These are phyloP conservation scores for Hemithea aestivaria DNA, from an alignment of 2,888 invertebrate species.

Conservation along the genomic window DNA sequence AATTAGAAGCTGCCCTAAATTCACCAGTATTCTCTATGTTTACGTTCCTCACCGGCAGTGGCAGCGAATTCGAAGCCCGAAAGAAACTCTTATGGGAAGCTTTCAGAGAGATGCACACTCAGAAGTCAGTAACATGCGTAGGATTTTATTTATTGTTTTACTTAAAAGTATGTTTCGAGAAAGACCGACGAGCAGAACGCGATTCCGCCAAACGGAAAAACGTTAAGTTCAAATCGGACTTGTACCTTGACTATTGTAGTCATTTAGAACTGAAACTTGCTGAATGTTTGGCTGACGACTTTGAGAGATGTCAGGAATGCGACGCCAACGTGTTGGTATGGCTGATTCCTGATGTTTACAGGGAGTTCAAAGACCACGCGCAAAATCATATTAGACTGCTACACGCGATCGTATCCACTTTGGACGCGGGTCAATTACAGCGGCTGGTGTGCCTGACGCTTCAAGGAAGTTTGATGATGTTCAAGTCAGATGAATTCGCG, in stretches of 20 bases:
- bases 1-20: constrained; percentile 84
- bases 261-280: constrained; percentile 87
- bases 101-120: constrained; percentile 87
- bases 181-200: constrained; percentile 63
- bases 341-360: constrained; percentile 95
- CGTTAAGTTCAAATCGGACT: constrained; percentile 87
- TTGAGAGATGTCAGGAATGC: constrained; percentile 92
- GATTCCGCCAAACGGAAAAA: constrained; percentile 76
- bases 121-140: constrained; percentile 82
- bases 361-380: constrained; percentile 91
- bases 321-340: constrained; percentile 94
- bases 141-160: constrained; percentile 95
- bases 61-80: constrained; percentile 83
- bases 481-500: constrained; percentile 87
- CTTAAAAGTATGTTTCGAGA: constrained; percentile 86
- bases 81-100: constrained; percentile 89
- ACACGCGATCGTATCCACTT: constrained; percentile 92
- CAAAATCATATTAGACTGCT: constrained; percentile 93
- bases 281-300: constrained; percentile 87
- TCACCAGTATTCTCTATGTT: constrained; percentile 93
- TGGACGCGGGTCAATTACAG: constrained; percentile 94
- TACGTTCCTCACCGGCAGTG: constrained; percentile 86
- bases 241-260: constrained; percentile 94
- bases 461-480: constrained; percentile 91
- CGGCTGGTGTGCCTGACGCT: constrained; percentile 94